phyloP scores from a whole-genome alignment of 2,888 invertebrate species.

The Nemoura dubitans region DNA sequence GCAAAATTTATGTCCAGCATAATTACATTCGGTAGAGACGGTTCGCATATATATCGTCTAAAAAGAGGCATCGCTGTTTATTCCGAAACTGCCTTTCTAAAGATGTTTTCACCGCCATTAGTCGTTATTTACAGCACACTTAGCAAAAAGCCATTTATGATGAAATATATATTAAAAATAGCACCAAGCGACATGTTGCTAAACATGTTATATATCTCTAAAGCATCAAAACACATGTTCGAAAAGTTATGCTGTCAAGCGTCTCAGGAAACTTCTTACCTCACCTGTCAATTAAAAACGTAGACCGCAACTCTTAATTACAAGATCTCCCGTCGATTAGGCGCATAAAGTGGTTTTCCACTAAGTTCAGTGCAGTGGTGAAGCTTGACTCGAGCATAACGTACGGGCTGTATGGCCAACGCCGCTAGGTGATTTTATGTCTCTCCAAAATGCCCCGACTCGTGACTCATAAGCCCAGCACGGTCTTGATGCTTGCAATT shows the following conservation, averaged over 20 bases:
- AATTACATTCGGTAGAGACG: background rate
- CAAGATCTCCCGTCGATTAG: constrained; percentile 21
- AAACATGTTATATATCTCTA: background rate
- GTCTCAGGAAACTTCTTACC: background rate
- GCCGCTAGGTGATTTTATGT: background rate
- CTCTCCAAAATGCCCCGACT: background rate
- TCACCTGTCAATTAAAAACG: constrained; percentile 27
- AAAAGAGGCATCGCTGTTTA: background rate
- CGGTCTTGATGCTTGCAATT: background rate
- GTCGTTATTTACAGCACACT: constrained; percentile 7
- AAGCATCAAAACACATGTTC: background rate
- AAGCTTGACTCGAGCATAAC: background rate
- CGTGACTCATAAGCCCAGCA: background rate
- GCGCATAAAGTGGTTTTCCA: constrained; percentile 8
- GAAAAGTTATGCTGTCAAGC: constrained; percentile 9
- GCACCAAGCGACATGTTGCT: background rate
- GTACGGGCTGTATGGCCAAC: background rate
- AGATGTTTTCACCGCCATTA: background rate
- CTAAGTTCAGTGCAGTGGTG: background rate
- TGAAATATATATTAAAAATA: background rate
- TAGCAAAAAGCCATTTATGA: constrained; percentile 3
- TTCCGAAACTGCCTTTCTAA: background rate
- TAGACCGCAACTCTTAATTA: constrained; percentile 5
- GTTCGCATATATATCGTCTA: background rate
- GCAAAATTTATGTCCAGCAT: background rate